These are phyloP conservation scores for Neolamprologus caudopunctatus DNA, from an alignment of 2,113 vertebrate genomes.

Conservation along the genomic window DNA sequence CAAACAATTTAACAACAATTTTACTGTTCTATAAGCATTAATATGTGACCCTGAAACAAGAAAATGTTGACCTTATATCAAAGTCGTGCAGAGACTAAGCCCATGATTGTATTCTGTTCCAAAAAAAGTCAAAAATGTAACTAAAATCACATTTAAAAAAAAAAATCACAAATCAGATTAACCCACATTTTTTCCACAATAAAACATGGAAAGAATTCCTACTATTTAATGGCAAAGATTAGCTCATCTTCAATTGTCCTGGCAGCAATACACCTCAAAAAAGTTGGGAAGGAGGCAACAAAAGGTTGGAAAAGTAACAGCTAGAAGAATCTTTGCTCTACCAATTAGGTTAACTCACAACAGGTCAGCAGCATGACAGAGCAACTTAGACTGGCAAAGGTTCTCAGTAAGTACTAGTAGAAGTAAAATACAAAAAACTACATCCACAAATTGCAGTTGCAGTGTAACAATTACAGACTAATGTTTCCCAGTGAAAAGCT, in stretches of 20 bases:
- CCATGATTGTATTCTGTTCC: neutral
- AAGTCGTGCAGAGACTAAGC: neutral
- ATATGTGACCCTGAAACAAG: neutral
- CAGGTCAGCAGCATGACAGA: neutral
- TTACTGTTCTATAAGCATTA: neutral
- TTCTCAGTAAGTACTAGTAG: neutral
- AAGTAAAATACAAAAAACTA: neutral
- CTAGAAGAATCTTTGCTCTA: neutral
- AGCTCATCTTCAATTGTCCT: neutral
- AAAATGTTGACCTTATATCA: neutral
- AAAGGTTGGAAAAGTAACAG: neutral
- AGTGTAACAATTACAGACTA: neutral
- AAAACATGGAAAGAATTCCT: neutral
- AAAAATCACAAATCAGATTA: neutral
- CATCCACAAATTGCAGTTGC: neutral
- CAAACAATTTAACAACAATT: neutral
- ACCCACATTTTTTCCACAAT: neutral
- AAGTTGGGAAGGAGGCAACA: neutral
- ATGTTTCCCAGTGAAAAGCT: neutral
- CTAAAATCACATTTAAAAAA: rapidly evolving
- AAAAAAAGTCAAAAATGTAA: neutral
- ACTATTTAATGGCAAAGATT: neutral
- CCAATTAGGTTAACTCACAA: neutral
- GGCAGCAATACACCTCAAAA: neutral
- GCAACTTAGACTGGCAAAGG: neutral